Percentiles rank a stretch among this genome's conserved stretches.
Evolutionary conservation across 2,113 vertebrate species (phyloP).

Genomic region (Paratilapia polleni): DNA sequence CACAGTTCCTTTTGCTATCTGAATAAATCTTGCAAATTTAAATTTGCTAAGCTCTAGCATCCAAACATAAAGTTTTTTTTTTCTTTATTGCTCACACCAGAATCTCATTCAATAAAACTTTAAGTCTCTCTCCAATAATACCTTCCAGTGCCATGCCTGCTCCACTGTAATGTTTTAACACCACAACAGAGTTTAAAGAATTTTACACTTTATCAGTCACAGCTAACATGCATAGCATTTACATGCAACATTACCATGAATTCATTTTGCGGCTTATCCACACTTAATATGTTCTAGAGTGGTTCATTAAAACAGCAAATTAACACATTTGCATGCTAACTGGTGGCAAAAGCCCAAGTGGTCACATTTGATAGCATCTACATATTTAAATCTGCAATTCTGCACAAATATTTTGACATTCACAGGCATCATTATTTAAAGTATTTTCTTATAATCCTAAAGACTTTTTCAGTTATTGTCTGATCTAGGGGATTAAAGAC

Average conservation of each 20-base stretch:
- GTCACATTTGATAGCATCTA: not conserved
- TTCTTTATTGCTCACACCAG: not conserved
- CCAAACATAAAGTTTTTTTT: not conserved
- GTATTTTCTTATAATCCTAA: not conserved
- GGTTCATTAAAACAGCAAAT: not conserved
- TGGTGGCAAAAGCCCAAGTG: not conserved
- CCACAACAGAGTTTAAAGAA: not conserved
- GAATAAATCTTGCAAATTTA: not conserved
- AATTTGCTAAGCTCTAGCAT: not conserved
- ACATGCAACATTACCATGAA: not conserved
- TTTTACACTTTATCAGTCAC: not conserved
- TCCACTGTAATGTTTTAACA: not conserved
- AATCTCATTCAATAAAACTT: not conserved
- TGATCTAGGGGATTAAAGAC: not conserved
- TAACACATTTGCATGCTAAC: not conserved
- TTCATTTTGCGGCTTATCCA: not conserved
- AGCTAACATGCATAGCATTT: not conserved
- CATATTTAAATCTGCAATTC: not conserved
- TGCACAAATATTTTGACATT: not conserved
- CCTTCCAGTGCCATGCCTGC: not conserved
- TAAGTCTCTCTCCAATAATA: not conserved
- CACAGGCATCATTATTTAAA: not conserved
- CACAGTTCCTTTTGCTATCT: no score
- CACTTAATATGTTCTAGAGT: not conserved
- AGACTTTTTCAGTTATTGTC: not conserved